phyloP scores from a whole-genome alignment of 2,113 vertebrate genomes.

The Oncorhynchus tshawytscha region DNA sequence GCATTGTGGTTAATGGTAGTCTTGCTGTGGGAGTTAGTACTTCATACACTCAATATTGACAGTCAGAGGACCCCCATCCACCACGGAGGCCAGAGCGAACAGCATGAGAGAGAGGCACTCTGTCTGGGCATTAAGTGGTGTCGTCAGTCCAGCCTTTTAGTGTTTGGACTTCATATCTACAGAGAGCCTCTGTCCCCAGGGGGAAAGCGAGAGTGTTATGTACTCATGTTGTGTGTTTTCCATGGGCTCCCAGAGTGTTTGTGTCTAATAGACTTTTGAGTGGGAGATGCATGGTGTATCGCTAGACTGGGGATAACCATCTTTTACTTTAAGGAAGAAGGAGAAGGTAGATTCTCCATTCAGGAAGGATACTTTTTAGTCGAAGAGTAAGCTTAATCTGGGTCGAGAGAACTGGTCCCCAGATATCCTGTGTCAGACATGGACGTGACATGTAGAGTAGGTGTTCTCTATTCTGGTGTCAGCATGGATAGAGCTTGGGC shows the following conservation, averaged over 20 bases:
- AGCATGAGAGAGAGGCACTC: background rate
- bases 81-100: background rate
- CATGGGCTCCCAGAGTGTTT: constrained; percentile 2
- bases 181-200: background rate
- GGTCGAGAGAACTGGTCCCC: no score
- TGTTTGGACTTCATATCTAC: background rate
- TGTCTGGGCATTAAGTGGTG: constrained; percentile 4
- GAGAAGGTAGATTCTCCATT: no score
- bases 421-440: no score
- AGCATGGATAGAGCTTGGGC: background rate
- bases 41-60: constrained; percentile 1
- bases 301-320: background rate
- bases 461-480: background rate
- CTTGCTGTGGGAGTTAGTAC: background rate
- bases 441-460: background rate
- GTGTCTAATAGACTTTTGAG: constrained; percentile 6
- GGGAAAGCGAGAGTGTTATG: constrained; percentile 3
- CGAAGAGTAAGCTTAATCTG: no score
- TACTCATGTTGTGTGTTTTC: constrained; percentile 7
- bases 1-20: background rate
- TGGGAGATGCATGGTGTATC: constrained; percentile 3
- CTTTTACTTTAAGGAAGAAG: background rate
- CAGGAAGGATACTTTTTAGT: no score
- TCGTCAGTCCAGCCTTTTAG: constrained; percentile 14
- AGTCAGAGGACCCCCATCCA: background rate